Evolutionary conservation across 2,888 invertebrate species (phyloP), one percentile per base, ranked within the genome.

Genomic region (Netelia inedita): DNA sequence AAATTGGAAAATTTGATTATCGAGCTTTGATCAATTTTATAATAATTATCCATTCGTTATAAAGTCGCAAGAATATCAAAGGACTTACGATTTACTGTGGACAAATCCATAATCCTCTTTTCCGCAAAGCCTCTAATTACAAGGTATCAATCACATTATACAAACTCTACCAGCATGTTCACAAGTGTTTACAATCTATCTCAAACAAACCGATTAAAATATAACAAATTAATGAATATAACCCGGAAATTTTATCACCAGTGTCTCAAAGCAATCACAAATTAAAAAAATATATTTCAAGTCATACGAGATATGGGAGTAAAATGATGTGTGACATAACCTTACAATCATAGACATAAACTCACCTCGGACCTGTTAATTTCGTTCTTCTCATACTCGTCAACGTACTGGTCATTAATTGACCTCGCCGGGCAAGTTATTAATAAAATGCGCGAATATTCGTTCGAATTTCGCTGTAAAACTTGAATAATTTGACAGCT

Each of bases 361-460:
- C 78, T 78, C 55, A 79, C 84, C 81, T 76, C 78, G 57, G 69
- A 19, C 41, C 74, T 76, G 71, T 76, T 55, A 57, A 50, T 71
- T 81, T 78, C 19, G 84, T 65, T 74, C 81, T 73, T 85, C 81
- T 85, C 84, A 85, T 85, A 59, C 69, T 85, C 74, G 69, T 50
- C 21, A 19, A 41, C 19, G 57, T 61, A 65, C 69, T 69, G 10
- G 10, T 75, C 46, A 71, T 72, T 28, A 21, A 66, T 76, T n/a
- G 46, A n/a, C 50, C 21, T 19, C 8, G 61, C 28, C 2, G 28
- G 2, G 28, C 11, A 35, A 35, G 1, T 65, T 9, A 35, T 65
- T 43, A 19, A 53, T 61, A 11, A 50, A 14, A 23, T 46, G 28
- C 11, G 28, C 19, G 19, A 41, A 11, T 55, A n/a, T 3, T 10